A percentile compares a stretch with the other conserved stretches of the same genome.
Evolutionary conservation across 2,113 vertebrate species (phyloP).

Genomic region (Cromileptes altivelis): DNA sequence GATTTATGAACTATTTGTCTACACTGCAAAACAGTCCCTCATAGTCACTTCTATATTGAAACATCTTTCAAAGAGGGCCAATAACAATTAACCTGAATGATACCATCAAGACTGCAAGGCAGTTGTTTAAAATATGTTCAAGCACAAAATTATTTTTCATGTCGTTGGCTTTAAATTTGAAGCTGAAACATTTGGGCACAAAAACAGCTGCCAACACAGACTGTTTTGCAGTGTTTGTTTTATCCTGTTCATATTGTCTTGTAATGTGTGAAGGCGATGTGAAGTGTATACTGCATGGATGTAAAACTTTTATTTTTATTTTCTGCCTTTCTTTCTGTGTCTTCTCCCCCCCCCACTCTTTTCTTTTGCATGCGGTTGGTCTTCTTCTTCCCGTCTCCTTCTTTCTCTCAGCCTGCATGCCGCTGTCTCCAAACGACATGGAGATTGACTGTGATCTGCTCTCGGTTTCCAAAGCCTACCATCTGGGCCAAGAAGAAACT

Average conservation of each 20-base stretch:
- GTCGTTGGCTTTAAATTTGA: neutral
- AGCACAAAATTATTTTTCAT: neutral
- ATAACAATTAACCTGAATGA: neutral
- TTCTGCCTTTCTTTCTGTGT: constrained; percentile 77
- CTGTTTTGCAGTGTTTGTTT: constrained; percentile 73
- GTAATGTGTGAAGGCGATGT: constrained; percentile 59
- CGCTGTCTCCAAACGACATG: constrained; percentile 79
- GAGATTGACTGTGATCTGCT: constrained; percentile 95
- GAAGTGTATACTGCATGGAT: constrained; percentile 76
- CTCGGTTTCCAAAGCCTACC: constrained; percentile 99
- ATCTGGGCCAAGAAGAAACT: constrained; percentile 99
- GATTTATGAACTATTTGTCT: constrained; percentile 39
- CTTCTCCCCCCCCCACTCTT: constrained; percentile 65
- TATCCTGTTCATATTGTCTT: constrained; percentile 57
- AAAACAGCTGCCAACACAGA: constrained; percentile 29
- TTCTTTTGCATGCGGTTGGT: constrained; percentile 79
- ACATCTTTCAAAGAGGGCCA: neutral
- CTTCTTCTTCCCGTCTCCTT: constrained; percentile 80
- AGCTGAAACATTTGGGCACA: neutral
- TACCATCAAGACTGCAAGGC: neutral
- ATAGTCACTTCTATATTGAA: neutral
- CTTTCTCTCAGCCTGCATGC: constrained; percentile 85
- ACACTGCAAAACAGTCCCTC: constrained; percentile 70
- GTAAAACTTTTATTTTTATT: constrained; percentile 74
- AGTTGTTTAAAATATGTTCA: neutral